phyloP scores from a whole-genome alignment of 2,113 vertebrate genomes.

The Lophius piscatorius region DNA sequence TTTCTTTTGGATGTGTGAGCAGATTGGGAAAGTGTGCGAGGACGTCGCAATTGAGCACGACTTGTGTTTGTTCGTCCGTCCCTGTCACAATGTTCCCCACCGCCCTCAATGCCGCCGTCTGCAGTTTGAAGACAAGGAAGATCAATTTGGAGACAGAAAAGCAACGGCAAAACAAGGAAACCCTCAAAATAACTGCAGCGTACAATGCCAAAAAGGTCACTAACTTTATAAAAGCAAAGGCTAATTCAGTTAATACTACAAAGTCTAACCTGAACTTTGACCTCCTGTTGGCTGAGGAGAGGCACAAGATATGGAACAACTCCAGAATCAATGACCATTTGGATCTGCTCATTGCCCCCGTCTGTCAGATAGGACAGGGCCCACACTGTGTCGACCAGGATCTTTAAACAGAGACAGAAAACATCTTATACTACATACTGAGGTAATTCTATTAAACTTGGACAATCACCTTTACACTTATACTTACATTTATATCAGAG shows the following conservation, averaged over 20 bases:
- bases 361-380: constrained; percentile 98
- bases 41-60: constrained; percentile 99
- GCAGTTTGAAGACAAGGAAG: constrained; percentile 21
- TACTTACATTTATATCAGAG: constrained; percentile 98
- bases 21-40: constrained; percentile 96
- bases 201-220: no score
- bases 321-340: constrained; percentile 99
- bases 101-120: constrained; percentile 97
- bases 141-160: not conserved
- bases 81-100: constrained; percentile 99
- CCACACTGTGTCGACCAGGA: constrained; percentile 99
- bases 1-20: constrained; percentile 98
- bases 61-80: constrained; percentile 98
- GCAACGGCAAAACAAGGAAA: not conserved
- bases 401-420: constrained; percentile 76
- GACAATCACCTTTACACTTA: not conserved
- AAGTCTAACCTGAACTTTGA: constrained; percentile 94
- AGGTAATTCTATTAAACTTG: not conserved
- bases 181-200: no score
- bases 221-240: no score
- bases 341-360: constrained; percentile 98
- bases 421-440: not conserved
- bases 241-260: not conserved
- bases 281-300: constrained; percentile 98
- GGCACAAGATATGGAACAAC: constrained; percentile 98